A percentile compares a stretch with the other conserved stretches of the same genome.
Evolutionary conservation across 2,888 invertebrate genomes (phyloP).

Genomic region (Epistrophe eligans): DNA sequence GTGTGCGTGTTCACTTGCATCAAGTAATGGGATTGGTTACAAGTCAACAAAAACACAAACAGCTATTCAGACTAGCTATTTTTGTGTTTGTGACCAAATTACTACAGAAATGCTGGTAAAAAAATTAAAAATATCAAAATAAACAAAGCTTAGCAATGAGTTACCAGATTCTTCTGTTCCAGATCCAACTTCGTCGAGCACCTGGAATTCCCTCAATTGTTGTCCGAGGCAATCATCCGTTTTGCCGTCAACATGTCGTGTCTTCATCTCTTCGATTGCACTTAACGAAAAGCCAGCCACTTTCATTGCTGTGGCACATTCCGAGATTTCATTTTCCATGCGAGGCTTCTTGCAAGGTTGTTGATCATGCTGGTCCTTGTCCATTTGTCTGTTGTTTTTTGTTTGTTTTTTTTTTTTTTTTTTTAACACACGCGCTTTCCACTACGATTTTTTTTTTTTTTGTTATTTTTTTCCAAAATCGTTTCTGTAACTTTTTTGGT

Average conservation of each 20-base stretch:
- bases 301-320: slow-evolving; percentile 79
- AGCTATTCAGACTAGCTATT: not conserved
- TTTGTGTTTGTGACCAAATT: not conserved
- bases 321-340: slow-evolving; percentile 71
- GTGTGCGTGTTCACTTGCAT: too few species aligned
- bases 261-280: slow-evolving; percentile 82
- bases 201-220: slow-evolving; percentile 86
- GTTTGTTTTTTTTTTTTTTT: not conserved
- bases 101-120: not conserved
- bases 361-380: slow-evolving; percentile 33
- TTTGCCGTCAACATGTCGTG: slow-evolving; percentile 79
- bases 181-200: slow-evolving; percentile 87
- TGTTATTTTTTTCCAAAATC: slow-evolving; percentile 30
- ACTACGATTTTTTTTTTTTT: not conserved
- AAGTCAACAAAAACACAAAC: not conserved
- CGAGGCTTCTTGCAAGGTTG: slow-evolving; percentile 70
- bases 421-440: slow-evolving; percentile 11
- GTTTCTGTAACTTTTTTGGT: slow-evolving; percentile 29
- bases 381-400: slow-evolving; percentile 45
- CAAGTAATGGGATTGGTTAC: too few species aligned
- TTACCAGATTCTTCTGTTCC: slow-evolving; percentile 82
- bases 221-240: slow-evolving; percentile 81
- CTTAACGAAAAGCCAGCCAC: slow-evolving; percentile 82
- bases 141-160: slow-evolving; percentile 16
- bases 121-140: not conserved